Conservation (phyloP, 1,140 invertebrate species). For the Lethrus apterus region DNA sequence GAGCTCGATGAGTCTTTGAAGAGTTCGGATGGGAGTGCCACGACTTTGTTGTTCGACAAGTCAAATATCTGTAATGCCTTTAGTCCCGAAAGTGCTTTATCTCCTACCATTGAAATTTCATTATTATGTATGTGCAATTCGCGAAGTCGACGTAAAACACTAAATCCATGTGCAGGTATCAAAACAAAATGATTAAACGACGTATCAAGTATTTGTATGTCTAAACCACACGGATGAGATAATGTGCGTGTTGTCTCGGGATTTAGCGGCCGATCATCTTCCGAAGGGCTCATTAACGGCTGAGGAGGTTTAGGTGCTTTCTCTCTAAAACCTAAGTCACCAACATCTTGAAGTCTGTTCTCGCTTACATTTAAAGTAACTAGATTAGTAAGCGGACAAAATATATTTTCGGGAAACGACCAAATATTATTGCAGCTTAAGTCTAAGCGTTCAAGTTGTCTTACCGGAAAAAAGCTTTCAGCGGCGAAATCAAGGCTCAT, state of each 20-base stretch:
- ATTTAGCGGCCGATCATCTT: constrained; percentile 40
- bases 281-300: constrained; percentile 54
- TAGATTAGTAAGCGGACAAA: constrained; percentile 73
- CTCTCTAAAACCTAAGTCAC: constrained; percentile 68
- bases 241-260: constrained; percentile 41
- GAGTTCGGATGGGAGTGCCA: constrained; percentile 74
- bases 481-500: constrained; percentile 70
- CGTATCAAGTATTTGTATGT: constrained; percentile 75
- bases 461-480: constrained; percentile 61
- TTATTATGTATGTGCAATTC: constrained; percentile 75
- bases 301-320: constrained; percentile 47
- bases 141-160: constrained; percentile 62
- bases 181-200: constrained; percentile 77
- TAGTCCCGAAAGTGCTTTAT: constrained; percentile 69
- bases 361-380: constrained; percentile 71
- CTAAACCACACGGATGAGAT: constrained; percentile 58
- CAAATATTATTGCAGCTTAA: constrained; percentile 83
- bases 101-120: constrained; percentile 76
- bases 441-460: constrained; percentile 73
- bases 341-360: constrained; percentile 77
- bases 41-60: constrained; percentile 79
- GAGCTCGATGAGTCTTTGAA: constrained; percentile 69
- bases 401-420: constrained; percentile 75
- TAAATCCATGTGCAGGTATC: constrained; percentile 71
- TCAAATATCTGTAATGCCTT: constrained; percentile 73